These are phyloP conservation scores for Phenganax stokvisi DNA, from an alignment of 92 coral and sea anemone species.

Conservation along the genomic window DNA sequence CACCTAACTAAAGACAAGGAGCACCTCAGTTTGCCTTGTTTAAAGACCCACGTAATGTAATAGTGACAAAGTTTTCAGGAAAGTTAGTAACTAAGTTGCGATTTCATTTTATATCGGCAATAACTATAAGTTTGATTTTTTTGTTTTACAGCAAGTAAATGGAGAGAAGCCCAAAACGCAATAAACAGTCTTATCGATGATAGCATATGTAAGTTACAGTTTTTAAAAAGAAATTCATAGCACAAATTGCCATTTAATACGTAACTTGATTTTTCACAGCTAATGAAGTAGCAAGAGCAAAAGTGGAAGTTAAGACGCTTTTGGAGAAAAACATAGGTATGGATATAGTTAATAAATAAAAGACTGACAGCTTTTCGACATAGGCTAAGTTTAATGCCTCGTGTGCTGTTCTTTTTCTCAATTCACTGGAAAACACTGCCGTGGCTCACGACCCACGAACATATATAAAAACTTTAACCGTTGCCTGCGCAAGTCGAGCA, in stretches of 20 bases:
- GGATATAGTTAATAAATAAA: not conserved
- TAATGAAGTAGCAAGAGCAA: slow-evolving; percentile 81
- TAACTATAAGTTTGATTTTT: not conserved
- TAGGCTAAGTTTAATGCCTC: too few relatives aligned
- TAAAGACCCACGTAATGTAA: too few relatives aligned
- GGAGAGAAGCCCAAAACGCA: slow-evolving; percentile 85
- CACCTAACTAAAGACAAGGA: too few relatives aligned
- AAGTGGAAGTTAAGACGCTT: slow-evolving; percentile 68
- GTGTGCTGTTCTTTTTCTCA: too few relatives aligned
- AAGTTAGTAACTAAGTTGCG: too few relatives aligned
- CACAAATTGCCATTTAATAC: not conserved
- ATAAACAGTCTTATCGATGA: slow-evolving; percentile 89
- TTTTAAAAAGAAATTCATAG: not conserved
- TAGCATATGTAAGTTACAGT: slow-evolving; percentile 66
- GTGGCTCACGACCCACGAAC: too few relatives aligned
- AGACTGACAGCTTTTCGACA: not conserved
- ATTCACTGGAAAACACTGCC: too few relatives aligned
- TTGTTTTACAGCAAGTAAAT: slow-evolving; percentile 59
- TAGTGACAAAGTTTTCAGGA: too few relatives aligned
- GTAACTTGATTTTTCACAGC: slow-evolving; percentile 42
- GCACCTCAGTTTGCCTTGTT: too few relatives aligned
- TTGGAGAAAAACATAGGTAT: slow-evolving; percentile 79
- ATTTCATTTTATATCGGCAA: too few relatives aligned
- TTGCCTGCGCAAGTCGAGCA: too few relatives aligned
- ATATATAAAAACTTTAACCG: too few relatives aligned